These are phyloP conservation scores for Anoplopoma fimbria DNA, from an alignment of 2,113 vertebrate species.

Conservation along the genomic window DNA sequence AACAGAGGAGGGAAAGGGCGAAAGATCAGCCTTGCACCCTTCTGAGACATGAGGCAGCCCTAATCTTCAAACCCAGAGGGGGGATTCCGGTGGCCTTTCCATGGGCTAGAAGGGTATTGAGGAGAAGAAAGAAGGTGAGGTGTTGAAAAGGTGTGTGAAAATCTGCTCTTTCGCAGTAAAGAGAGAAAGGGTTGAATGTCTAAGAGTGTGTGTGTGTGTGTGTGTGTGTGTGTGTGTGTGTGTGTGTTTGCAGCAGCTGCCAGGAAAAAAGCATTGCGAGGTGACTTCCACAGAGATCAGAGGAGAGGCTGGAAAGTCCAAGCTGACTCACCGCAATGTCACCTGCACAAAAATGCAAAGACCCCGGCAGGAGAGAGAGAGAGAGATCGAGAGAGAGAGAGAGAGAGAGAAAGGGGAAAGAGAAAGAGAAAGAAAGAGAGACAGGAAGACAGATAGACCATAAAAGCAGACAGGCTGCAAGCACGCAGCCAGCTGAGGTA, in stretches of 20 bases:
- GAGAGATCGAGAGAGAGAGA: slow-evolving; percentile 14
- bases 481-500: slow-evolving; percentile 23
- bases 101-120: slow-evolving; percentile 19
- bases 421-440: slow-evolving; percentile 16
- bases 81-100: slow-evolving; percentile 38
- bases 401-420: slow-evolving; percentile 17
- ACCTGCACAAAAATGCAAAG: slow-evolving; percentile 53
- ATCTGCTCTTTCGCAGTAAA: slow-evolving; percentile 47
- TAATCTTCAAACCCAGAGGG: slow-evolving; percentile 41
- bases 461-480: slow-evolving; percentile 8
- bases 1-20: slow-evolving; percentile 60
- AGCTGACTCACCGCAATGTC: slow-evolving; percentile 75
- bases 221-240: slow-evolving; percentile 11
- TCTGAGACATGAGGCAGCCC: slow-evolving; percentile 68
- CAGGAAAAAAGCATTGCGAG: slow-evolving; percentile 57
- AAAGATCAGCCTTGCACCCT: slow-evolving; percentile 68
- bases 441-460: slow-evolving; percentile 1
- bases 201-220: slow-evolving; percentile 2
- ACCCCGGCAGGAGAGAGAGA: slow-evolving; percentile 5
- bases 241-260: slow-evolving; percentile 52
- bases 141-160: slow-evolving; percentile 62
- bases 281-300: slow-evolving; percentile 69
- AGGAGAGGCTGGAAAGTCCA: slow-evolving; percentile 77
- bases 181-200: slow-evolving; percentile 3
- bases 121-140: slow-evolving; percentile 59